Conservation (phyloP, 1,140 invertebrate genomes). For the Calephelis nemesis region DNA sequence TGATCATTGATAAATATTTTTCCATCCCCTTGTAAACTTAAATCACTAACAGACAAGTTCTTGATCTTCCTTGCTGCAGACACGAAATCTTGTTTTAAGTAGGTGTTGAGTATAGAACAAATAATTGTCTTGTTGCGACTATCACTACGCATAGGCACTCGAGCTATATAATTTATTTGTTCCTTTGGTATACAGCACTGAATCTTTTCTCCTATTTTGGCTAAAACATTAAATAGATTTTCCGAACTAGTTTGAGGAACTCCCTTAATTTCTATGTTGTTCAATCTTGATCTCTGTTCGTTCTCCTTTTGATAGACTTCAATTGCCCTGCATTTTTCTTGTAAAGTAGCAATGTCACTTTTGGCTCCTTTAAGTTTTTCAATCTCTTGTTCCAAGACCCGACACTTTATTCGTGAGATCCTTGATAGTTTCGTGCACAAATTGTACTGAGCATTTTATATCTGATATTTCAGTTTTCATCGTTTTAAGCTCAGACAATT, state of each 20-base stretch:
- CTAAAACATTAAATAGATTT: neutral
- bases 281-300: neutral
- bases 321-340: neutral
- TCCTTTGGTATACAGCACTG: neutral
- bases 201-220: neutral
- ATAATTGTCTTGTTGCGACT: slow-evolving; percentile 2
- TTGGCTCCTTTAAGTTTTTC: neutral
- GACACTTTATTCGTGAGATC: neutral
- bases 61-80: neutral
- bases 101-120: neutral
- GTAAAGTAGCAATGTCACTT: neutral
- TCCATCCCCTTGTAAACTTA: neutral
- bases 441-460: neutral
- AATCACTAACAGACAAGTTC: neutral
- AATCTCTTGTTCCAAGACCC: neutral
- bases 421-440: neutral
- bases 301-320: neutral
- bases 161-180: neutral
- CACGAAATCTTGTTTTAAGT: neutral
- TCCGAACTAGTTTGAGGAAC: neutral
- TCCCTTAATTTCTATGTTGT: neutral
- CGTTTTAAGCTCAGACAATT: neutral
- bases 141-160: neutral
- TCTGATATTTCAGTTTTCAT: neutral
- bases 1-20: neutral